Evolutionary conservation across 1,140 invertebrate genomes (phyloP).

Genomic region (Mya arenaria): DNA sequence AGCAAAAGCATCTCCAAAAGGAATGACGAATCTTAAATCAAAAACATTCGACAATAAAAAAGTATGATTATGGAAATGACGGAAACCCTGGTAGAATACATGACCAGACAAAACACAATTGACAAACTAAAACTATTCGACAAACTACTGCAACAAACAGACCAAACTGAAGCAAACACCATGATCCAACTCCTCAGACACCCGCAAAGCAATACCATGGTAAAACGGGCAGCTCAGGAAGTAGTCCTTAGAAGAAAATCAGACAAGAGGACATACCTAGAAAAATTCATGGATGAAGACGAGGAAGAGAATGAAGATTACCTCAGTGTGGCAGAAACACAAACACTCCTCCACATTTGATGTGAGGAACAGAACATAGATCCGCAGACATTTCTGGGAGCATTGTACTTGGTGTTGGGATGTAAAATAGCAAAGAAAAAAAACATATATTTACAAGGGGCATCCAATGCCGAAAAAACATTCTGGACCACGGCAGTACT

Average conservation of each 20-base stretch:
- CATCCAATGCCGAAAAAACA: slow-evolving; percentile 13
- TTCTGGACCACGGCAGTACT: neutral
- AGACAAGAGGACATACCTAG: neutral
- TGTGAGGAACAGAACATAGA: too few species aligned
- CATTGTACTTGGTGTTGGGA: neutral
- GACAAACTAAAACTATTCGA: neutral
- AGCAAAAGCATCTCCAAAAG: neutral
- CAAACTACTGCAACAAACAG: too few species aligned
- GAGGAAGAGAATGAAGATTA: neutral
- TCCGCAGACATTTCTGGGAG: neutral
- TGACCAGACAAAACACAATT: neutral
- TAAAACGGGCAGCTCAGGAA: too few species aligned
- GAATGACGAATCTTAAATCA: neutral
- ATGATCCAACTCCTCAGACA: too few species aligned
- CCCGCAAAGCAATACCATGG: too few species aligned
- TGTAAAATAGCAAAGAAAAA: neutral
- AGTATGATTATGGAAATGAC: neutral
- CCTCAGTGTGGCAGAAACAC: neutral
- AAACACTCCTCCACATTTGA: too few species aligned
- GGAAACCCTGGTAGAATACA: neutral
- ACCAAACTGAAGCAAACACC: too few species aligned
- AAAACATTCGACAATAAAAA: neutral
- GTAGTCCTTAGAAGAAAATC: neutral
- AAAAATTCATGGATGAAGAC: neutral
- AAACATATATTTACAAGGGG: neutral